Conservation (phyloP, 2,888 invertebrate species). For the Xylota segnis region DNA sequence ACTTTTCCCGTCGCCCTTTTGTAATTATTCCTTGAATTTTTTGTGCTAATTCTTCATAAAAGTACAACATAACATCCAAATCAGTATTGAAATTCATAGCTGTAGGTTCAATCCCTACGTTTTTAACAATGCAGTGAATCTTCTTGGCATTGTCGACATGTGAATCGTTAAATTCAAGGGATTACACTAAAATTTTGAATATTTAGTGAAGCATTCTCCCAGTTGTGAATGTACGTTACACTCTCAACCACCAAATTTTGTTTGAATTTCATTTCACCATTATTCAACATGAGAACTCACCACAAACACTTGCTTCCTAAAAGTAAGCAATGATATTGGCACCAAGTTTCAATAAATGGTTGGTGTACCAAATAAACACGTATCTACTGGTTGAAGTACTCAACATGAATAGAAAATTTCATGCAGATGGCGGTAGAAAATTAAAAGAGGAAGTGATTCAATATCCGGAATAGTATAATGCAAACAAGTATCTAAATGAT, state of each 20-base stretch:
- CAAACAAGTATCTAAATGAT: neutral
- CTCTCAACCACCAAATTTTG: neutral
- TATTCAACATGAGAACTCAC: neutral
- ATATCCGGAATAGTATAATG: neutral
- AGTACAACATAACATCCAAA: too few species aligned
- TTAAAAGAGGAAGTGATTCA: neutral
- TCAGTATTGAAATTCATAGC: too few species aligned
- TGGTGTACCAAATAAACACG: neutral
- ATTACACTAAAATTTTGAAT: too few species aligned
- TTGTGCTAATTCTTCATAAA: too few species aligned
- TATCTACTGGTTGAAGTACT: neutral
- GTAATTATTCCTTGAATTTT: too few species aligned
- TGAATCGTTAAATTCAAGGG: too few species aligned
- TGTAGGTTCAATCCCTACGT: too few species aligned
- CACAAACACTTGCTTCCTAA: neutral
- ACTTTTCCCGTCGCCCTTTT: too few species aligned
- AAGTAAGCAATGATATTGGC: neutral
- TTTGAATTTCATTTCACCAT: conserved; percentile 1
- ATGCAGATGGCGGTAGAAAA: neutral
- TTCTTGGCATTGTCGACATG: too few species aligned
- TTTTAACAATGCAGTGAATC: too few species aligned
- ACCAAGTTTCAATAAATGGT: neutral
- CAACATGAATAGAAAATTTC: neutral
- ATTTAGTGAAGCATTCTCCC: too few species aligned
- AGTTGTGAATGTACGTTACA: too few species aligned